phyloP scores from a whole-genome alignment of 2,888 invertebrate species.

The Serrognathus titanus region DNA sequence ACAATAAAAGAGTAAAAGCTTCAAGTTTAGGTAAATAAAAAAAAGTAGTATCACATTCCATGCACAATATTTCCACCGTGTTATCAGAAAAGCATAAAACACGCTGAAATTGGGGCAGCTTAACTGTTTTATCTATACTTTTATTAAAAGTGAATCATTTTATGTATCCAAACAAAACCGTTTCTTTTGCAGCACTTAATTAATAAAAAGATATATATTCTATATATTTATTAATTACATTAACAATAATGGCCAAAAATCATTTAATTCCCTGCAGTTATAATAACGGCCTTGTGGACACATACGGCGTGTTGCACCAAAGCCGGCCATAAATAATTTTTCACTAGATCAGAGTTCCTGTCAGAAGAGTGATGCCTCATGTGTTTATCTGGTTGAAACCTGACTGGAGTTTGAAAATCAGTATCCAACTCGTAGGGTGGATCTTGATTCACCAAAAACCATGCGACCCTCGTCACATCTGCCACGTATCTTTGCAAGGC shows the following conservation, averaged over 20 bases:
- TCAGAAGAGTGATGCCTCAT: conserved; percentile 76
- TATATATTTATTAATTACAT: no score
- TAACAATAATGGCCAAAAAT: neutral
- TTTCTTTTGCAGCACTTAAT: no score
- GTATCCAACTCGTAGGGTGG: conserved; percentile 64
- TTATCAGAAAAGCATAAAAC: no score
- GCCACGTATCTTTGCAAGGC: conserved; percentile 77
- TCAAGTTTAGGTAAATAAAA: no score
- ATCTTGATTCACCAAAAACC: conserved; percentile 77
- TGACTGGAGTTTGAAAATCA: conserved; percentile 63
- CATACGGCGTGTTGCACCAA: conserved; percentile 73
- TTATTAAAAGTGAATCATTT: no score
- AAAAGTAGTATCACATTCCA: no score
- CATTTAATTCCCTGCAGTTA: conserved; percentile 57
- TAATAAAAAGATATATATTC: no score
- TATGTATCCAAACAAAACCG: no score
- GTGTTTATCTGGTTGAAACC: conserved; percentile 67
- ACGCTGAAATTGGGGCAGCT: no score
- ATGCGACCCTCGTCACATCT: conserved; percentile 81
- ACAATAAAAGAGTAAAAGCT: no score
- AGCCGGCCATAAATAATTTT: conserved; percentile 84
- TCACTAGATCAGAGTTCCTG: conserved; percentile 69
- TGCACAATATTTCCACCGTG: no score
- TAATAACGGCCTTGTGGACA: conserved; percentile 81
- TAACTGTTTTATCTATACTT: no score